Base-by-base conservation (phyloP, 2,797 vertebrate genomes). In the Cossypha caffra region DNA sequence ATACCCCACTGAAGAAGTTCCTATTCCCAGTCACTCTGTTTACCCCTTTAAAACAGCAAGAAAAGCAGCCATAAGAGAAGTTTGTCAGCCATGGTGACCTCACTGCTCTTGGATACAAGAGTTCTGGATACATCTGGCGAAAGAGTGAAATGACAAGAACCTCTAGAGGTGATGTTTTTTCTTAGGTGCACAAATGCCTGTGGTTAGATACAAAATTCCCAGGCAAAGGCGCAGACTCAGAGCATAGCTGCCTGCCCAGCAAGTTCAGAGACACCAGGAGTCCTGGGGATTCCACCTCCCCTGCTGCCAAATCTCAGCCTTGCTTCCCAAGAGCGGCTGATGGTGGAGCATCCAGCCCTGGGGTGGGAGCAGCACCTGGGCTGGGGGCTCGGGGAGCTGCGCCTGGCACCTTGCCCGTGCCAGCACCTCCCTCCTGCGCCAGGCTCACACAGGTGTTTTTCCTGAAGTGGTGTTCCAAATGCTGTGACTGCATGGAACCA, bases 371-470 rank as follows among this genome's bases (percentile, higher is more conserved):
- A 64, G 26, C 0, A 0, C 47, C 47, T 35, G 59, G 37, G 26
- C 18, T 45, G 57, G 51, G 26, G 11, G 10, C 15, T 54, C 31
- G 14, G 28, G 16, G 19, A 8, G 13, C 1, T 0, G 15, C 16
- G 45, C 37, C 48, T 35, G 43, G 33, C 48, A 87, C n/a, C 40
- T 45, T 67, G 59, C 40, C 48, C 40, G 3, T 24, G 31, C 20
- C 64, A 67, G 37, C 24, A 3, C 33, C 75, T 62, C 40, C 40
- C 42, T 90, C 20, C 67, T 35, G 47, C 0, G 0, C 24, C 1
- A 1, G 43, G 35, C 58, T 90, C 8, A 0, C 19, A 54, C 68
- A 68, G 82, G 58, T 93, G 82, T 94, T 96, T 92, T 42, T 96
- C 51, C 81, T 23, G 8, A 51, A 86, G 78, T 31, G 6, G 31